phyloP scores from a whole-genome alignment of 2,113 vertebrate species.

The Alouatta palliata region DNA sequence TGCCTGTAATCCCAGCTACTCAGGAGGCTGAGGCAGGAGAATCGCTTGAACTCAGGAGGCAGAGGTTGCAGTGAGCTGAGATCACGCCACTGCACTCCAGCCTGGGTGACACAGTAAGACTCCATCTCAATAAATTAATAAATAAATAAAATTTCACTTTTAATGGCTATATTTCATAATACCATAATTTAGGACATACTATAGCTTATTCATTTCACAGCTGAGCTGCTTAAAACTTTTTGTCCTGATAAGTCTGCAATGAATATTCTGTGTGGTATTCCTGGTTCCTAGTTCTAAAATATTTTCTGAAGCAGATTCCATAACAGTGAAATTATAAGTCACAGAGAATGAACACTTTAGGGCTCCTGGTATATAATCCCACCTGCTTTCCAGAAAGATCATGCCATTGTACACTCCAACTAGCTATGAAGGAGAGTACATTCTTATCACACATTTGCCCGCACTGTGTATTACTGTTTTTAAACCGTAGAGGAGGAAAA shows the following conservation, averaged over 20 bases:
- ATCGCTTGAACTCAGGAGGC: too few species aligned
- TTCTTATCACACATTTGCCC: neutral
- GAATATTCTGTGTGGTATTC: neutral
- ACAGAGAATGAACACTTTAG: neutral
- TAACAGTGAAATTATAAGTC: neutral
- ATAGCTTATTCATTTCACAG: neutral
- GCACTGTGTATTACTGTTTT: neutral
- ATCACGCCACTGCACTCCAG: too few species aligned
- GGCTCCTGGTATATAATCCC: neutral
- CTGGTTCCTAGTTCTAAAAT: conserved; percentile 6
- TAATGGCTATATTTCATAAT: neutral
- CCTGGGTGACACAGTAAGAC: too few species aligned
- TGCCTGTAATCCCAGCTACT: too few species aligned
- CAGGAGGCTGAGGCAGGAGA: too few species aligned
- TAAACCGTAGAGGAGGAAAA: neutral
- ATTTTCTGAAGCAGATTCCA: neutral
- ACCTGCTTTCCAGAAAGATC: neutral
- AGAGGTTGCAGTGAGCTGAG: too few species aligned
- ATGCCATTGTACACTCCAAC: neutral
- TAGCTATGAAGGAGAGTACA: neutral
- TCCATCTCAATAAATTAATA: too few species aligned
- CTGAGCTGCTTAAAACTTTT: neutral
- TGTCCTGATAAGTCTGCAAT: neutral
- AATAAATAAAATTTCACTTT: neutral
- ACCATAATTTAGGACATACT: neutral